Conservation (phyloP, 2,113 vertebrate species). For the Glaucidium brasilianum region DNA sequence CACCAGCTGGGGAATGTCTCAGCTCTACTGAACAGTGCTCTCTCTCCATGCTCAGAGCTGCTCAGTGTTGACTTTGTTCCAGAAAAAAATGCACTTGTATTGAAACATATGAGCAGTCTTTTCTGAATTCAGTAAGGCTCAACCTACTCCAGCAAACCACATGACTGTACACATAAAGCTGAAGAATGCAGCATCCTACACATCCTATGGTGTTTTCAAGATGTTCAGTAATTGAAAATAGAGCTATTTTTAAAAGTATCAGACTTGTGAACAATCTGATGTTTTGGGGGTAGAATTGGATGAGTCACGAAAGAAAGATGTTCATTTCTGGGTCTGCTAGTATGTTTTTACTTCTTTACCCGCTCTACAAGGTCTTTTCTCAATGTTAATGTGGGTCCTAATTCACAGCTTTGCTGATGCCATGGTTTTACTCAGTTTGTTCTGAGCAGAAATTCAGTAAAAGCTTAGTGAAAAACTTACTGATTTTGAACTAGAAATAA, state of each 20-base stretch:
- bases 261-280: background rate
- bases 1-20: background rate
- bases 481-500: background rate
- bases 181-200: background rate
- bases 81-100: background rate
- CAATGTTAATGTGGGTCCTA: background rate
- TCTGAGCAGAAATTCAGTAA: background rate
- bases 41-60: background rate
- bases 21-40: background rate
- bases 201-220: background rate
- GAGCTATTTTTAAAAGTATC: background rate
- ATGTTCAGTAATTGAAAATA: background rate
- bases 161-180: background rate
- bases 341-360: background rate
- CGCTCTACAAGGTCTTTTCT: background rate
- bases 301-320: background rate
- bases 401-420: background rate
- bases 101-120: background rate
- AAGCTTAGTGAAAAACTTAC: background rate
- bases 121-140: background rate
- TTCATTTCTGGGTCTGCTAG: background rate
- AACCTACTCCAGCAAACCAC: background rate
- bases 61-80: background rate
- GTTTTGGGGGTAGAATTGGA: background rate
- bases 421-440: background rate